Evolutionary conservation across 92 coral and sea anemone species (phyloP), one percentile per base, ranked within the genome.

Genomic region (Parazoanthus atlanticus): DNA sequence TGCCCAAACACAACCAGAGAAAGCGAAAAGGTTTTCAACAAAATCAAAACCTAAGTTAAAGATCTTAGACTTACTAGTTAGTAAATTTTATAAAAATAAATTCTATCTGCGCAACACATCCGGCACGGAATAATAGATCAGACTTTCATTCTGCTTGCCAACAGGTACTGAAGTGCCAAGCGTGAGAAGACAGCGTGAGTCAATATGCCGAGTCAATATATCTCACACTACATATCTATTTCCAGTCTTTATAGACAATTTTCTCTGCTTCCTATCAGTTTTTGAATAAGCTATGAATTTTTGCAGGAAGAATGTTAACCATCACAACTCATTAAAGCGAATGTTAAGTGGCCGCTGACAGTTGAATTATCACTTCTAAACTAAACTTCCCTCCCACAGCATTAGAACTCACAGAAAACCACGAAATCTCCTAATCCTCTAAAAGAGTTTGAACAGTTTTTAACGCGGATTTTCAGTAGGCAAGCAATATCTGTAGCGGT

Each of bases 381-480:
- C 66, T 38, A 34, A 46, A 84, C 64, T 84, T 52, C 87, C 66
- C 87, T 38, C 87, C 78, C 87, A 84, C 79, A 13, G 34, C 15
- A 84, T 71, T 43, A 25, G 77, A 84, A 23, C 41, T 43, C 79
- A 15, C 65, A 47, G 74, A 31, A 69, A 72, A 71, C 87, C 87
- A 84, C 87, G 87, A 84, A 84, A 69, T 84, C 87, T 36, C 30
- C 69, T 84, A 70, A 84, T 36, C 34, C 78, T 46, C 87, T 15
- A 43, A 70, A 30, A 28, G 19, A 13, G 11, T 56, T 84, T 31
- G 58, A 46, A 75, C 26, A 84, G 87, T 84, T 84, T 43, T 84
- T 72, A 84, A 40, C 46, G 32, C 38, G 46, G 36, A 40, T 69
- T 40, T 29, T 84, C 77, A 28, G 78, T 69, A 32, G 43, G 28